phyloP scores from a whole-genome alignment of 2,113 vertebrate species.

The Dasyornis broadbenti region DNA sequence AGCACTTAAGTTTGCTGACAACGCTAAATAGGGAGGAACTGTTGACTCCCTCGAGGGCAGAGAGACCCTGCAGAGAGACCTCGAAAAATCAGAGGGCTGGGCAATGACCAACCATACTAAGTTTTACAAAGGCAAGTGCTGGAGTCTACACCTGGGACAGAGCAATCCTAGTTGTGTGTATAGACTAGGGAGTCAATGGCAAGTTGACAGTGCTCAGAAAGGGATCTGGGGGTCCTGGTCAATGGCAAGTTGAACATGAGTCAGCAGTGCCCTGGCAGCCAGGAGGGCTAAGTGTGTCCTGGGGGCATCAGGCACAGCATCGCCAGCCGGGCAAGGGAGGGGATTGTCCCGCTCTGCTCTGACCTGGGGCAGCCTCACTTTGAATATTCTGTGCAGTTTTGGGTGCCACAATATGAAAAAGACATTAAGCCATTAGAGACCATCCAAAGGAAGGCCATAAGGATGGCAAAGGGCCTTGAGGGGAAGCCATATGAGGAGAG shows the following conservation, averaged over 20 bases:
- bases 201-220: not conserved
- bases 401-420: not conserved
- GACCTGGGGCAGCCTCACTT: not conserved
- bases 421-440: accelerated
- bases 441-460: accelerated
- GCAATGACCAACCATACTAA: not conserved
- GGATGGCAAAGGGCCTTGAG: not conserved
- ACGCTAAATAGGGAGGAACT: not conserved
- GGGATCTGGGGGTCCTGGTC: accelerated
- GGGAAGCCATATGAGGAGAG: accelerated
- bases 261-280: not conserved
- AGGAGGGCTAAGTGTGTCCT: accelerated
- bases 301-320: not conserved
- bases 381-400: accelerated
- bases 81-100: not conserved
- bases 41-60: not conserved
- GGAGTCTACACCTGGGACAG: not conserved
- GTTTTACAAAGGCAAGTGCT: not conserved
- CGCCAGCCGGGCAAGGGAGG: accelerated
- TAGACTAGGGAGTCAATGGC: not conserved
- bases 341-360: not conserved
- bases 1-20: not conserved
- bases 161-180: not conserved
- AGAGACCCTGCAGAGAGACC: not conserved
- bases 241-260: accelerated